A percentile compares a stretch with the other conserved stretches of the same genome.
Evolutionary conservation across 2,888 invertebrate species (phyloP).

Genomic region (Rotaria magnacalcarata): DNA sequence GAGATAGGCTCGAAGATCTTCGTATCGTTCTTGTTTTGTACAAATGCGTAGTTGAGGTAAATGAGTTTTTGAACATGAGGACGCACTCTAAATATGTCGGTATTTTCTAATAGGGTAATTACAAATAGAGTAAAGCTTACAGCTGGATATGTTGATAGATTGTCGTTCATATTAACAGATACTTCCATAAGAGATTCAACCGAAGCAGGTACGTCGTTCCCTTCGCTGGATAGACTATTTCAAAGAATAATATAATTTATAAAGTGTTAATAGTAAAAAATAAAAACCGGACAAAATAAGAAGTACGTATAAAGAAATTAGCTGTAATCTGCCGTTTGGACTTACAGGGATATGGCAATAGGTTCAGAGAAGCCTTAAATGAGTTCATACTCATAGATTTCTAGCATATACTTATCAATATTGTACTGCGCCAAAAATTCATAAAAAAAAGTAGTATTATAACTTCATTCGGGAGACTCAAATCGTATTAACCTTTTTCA

Average conservation of each 20-base stretch:
- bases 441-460: no score
- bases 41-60: neutral
- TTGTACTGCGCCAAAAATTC: no score
- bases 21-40: constrained; percentile 17
- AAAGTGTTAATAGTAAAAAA: neutral
- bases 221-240: neutral
- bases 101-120: neutral
- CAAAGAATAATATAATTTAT: neutral
- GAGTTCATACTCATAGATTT: no score
- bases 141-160: neutral
- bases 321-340: no score
- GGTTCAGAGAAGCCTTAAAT: no score
- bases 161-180: neutral
- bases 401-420: no score
- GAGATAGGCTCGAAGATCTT: constrained; percentile 9
- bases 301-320: no score
- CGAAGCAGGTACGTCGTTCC: neutral
- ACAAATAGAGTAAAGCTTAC: neutral
- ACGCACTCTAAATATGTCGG: neutral
- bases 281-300: neutral
- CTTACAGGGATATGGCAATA: no score
- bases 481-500: no score
- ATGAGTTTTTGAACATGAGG: neutral
- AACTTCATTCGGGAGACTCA: no score
- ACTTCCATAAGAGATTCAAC: neutral